These are phyloP conservation scores for Silurus lanzhouensis DNA, from an alignment of 2,797 vertebrate genomes.

Conservation along the genomic window DNA sequence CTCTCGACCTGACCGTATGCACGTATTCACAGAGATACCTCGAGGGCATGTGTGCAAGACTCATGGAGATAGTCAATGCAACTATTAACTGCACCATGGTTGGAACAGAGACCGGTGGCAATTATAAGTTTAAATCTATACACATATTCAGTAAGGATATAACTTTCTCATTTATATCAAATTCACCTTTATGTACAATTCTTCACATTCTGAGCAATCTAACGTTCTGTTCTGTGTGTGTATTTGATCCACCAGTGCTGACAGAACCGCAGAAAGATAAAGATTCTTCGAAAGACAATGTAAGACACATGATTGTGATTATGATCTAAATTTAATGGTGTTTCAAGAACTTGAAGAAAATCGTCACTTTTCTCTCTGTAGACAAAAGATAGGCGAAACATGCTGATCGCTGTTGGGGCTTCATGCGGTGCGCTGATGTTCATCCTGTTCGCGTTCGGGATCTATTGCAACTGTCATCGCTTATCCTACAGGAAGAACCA, in stretches of 20 bases:
- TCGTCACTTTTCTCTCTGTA: slow-evolving; percentile 44
- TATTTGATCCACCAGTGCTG: background rate
- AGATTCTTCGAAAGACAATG: background rate
- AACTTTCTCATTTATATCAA: background rate
- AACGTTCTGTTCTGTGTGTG: background rate
- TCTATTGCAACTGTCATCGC: slow-evolving; percentile 65
- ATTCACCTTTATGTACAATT: background rate
- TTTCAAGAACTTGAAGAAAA: background rate
- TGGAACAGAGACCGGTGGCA: rapidly evolving
- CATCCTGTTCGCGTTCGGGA: slow-evolving; percentile 70
- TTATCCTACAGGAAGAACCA: slow-evolving; percentile 75
- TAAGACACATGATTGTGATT: background rate
- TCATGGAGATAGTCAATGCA: background rate
- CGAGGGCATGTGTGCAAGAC: background rate
- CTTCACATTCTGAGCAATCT: background rate
- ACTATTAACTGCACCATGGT: background rate
- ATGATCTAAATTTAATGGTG: background rate
- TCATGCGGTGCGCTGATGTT: slow-evolving; percentile 71
- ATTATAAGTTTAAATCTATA: background rate
- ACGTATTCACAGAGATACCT: background rate
- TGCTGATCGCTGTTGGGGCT: slow-evolving; percentile 72
- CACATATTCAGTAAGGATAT: background rate
- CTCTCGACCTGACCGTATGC: background rate
- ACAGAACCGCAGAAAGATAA: background rate
- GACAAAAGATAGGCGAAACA: slow-evolving; percentile 48